Base-by-base conservation (phyloP, 1,140 invertebrate species). In the Olivierus martensii region DNA sequence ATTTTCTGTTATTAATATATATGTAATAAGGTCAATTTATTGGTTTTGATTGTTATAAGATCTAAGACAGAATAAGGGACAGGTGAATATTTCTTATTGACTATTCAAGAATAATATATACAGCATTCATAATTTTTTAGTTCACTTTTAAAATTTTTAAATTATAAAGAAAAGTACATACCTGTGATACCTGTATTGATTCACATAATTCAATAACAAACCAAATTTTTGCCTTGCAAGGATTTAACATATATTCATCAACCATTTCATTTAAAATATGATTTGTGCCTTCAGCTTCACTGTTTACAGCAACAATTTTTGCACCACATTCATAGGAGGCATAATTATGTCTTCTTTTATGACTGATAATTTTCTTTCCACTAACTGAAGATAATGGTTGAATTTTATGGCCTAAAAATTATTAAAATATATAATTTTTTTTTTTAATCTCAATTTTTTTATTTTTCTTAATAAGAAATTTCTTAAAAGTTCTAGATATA, bases 161-260 rank as follows among this genome's bases (percentile, higher is more conserved):
- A 28, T 28, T 28, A 28, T 28, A 28, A 28, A 28, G 4, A 28
- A 4, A 41, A 28, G 19, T 36, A 55, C 58, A 53, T 53, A 75
- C 70, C 61, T 86, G 86, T 64, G 87, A 83, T 0, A 88, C 85
- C 73, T 95, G 91, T 52, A 99, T 86, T 2, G 90, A 84, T 66
- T 99, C 95, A 68, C 96, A 99, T 0, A 99, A 75, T 71, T 99
- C 94, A 2, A 98, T 83, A 17, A 97, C 81, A 68, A 99, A 93
- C 90, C 93, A 95, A 50, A 90, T 84, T 58, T 72, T 70, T 38
- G 73, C 69, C 58, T 74, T 71, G 69, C 95, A 99, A 4, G 89
- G 87, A 67, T 95, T 99, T 19, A 98, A 75, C 82, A 98, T 90
- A 63, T 99, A 99, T 66, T 99, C 94, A 68, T 99, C 96, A 54